A percentile compares a stretch with the other conserved stretches of the same genome.
These are phyloP conservation scores for Malaclemys terrapin DNA, from an alignment of 2,113 vertebrate genomes.

Conservation along the genomic window DNA sequence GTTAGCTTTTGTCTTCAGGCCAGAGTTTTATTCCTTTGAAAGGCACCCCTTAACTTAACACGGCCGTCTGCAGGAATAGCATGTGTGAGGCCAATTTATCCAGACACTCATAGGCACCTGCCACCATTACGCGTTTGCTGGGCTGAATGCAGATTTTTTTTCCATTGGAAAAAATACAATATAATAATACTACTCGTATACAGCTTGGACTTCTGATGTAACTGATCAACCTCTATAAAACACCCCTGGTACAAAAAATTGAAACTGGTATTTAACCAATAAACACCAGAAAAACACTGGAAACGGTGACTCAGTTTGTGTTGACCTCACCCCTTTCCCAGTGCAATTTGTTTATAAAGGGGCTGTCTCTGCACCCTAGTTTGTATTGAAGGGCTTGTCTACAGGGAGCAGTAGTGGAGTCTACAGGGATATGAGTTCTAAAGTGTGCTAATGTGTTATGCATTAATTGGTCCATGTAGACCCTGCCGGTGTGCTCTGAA, in stretches of 20 bases:
- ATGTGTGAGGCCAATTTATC: rapidly evolving
- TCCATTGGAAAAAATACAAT: not conserved
- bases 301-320: not conserved
- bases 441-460: not conserved
- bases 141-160: rapidly evolving
- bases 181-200: rapidly evolving
- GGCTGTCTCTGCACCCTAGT: not conserved
- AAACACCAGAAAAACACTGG: not conserved
- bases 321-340: not conserved
- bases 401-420: not conserved
- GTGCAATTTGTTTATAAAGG: not conserved
- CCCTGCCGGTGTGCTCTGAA: not conserved
- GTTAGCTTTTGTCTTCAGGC: not conserved
- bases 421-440: not conserved
- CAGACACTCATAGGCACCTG: not conserved
- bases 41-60: not conserved
- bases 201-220: not conserved
- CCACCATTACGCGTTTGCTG: rapidly evolving
- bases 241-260: not conserved
- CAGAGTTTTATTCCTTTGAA: not conserved
- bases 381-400: not conserved
- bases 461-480: not conserved
- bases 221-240: not conserved
- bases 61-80: not conserved
- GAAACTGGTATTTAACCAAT: not conserved